Percentiles rank a stretch among this genome's conserved stretches.
Conservation (phyloP, 2,797 vertebrate species). For the Gila robusta region DNA sequence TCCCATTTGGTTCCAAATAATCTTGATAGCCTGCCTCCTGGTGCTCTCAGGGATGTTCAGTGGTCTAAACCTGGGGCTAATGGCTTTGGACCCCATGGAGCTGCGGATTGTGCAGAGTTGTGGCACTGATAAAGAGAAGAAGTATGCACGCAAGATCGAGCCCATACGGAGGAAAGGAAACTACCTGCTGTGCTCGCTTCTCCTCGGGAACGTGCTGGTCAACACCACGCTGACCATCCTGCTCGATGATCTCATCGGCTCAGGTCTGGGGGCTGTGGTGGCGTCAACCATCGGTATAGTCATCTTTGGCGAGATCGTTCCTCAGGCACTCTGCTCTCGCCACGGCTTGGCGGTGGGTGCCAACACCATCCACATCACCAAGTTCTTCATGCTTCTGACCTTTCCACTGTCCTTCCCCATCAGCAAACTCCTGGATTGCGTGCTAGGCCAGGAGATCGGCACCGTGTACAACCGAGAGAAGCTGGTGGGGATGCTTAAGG, state of each 20-base stretch:
- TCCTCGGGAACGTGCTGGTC: conserved; percentile 94
- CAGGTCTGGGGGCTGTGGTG: conserved; percentile 87
- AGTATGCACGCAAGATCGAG: conserved; percentile 90
- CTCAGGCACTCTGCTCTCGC: conserved; percentile 94
- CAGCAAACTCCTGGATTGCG: conserved; percentile 91
- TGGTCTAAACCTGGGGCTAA: conserved; percentile 93
- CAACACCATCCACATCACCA: conserved; percentile 92
- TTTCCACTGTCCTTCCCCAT: conserved; percentile 93
- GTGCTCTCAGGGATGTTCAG: conserved; percentile 95
- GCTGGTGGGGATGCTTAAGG: conserved; percentile 95
- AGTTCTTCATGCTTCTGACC: conserved; percentile 94
- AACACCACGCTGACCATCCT: conserved; percentile 98
- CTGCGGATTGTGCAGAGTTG: conserved; percentile 96
- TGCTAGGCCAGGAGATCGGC: conserved; percentile 95
- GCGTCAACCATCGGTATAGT: conserved; percentile 95
- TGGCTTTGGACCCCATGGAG: conserved; percentile 98
- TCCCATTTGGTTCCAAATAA: conserved; percentile 89
- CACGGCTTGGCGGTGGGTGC: conserved; percentile 95
- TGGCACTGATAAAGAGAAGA: conserved; percentile 91
- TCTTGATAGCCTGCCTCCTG: conserved; percentile 82
- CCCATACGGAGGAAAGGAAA: conserved; percentile 94
- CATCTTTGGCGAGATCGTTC: conserved; percentile 95
- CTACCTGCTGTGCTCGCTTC: conserved; percentile 92
- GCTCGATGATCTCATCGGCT: conserved; percentile 90
- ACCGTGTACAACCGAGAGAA: conserved; percentile 98